Percentiles rank a stretch among this genome's conserved stretches.
These are phyloP conservation scores for Loriculus beryllinus DNA, from an alignment of 2,797 vertebrate species.

Conservation along the genomic window DNA sequence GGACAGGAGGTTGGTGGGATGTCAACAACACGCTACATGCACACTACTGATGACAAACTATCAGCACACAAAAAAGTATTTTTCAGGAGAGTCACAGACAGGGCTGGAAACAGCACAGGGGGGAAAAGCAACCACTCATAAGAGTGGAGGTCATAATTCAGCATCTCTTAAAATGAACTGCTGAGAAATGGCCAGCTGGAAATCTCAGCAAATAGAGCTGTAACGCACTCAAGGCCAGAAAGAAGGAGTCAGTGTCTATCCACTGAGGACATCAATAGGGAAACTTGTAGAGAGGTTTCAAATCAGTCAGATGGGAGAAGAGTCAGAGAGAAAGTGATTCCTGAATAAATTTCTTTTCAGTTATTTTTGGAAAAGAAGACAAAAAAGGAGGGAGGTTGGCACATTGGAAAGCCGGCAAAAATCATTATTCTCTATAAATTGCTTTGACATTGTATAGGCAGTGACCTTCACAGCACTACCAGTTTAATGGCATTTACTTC, in stretches of 20 bases:
- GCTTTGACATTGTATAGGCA: slow-evolving; percentile 70
- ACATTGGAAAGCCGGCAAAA: slow-evolving; percentile 71
- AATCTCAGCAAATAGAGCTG: slow-evolving; percentile 1
- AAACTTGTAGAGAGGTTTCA: slow-evolving; percentile 31
- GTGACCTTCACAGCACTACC: slow-evolving; percentile 73
- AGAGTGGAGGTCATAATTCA: background rate
- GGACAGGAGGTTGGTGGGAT: background rate
- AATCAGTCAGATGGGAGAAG: slow-evolving; percentile 26
- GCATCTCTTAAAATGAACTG: slow-evolving; percentile 23
- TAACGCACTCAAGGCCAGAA: background rate
- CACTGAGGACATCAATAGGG: background rate
- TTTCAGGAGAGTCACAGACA: background rate
- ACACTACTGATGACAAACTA: background rate
- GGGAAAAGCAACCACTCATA: background rate
- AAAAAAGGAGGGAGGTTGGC: slow-evolving; percentile 43
- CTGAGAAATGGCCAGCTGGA: slow-evolving; percentile 19
- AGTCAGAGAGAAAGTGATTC: slow-evolving; percentile 36
- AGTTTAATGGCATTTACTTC: slow-evolving; percentile 73
- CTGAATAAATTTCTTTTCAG: slow-evolving; percentile 58
- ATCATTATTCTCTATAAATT: slow-evolving; percentile 73
- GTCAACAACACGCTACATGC: background rate
- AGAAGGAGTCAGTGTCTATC: background rate
- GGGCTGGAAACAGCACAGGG: background rate
- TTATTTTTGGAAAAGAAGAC: slow-evolving; percentile 63
- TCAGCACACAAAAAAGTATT: background rate